Base-by-base conservation (phyloP, 2,888 invertebrate species). In the Abscondita cerata region DNA sequence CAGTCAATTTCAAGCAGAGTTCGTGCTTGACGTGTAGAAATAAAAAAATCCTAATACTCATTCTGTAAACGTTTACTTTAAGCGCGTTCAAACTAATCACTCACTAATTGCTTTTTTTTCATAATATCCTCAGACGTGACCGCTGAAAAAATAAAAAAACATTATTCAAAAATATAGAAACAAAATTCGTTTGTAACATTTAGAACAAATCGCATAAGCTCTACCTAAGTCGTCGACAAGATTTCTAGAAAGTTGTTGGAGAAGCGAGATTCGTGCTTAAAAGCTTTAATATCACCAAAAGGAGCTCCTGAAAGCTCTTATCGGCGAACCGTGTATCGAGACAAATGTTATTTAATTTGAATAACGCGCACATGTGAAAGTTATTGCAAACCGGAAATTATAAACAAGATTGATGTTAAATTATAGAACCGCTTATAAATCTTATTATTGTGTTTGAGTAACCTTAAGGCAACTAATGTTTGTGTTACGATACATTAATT, bases 211-310 rank as follows among this genome's bases (percentile, higher is more conserved):
- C 53, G 48, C 59, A 51, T 59, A 63, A 62, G 66, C 60, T 57
- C 59, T 47, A 46, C 52, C 51, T 34, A 61, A 50, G 63, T 64
- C 66, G 64, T 66, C 63, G 59, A 66, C 64, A 62, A 64, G 61
- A 60, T 64, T 51, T 61, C 58, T 41, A 40, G 47, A 58, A 66
- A 66, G 66, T 64, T 66, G 66, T 66, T 66, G 59, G 55, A 58
- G 52, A 53, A 52, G n/a, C n/a, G 56, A 54, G 54, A 52, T 66
- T 55, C 53, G 56, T 63, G 58, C 60, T 58, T 60, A 54, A n/a
- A 58, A 51, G 60, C 56, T 51, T 65, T 63, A 63, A 60, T 65
- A 62, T 59, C 59, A 48, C 25, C 13, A 44, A 44, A 44, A 18
- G 16, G 11, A 48, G 12, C 25, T n/a, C n/a, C 25, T 8, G 40